Base-by-base conservation (phyloP, 2,888 invertebrate species). In the Pseudoips prasinana region DNA sequence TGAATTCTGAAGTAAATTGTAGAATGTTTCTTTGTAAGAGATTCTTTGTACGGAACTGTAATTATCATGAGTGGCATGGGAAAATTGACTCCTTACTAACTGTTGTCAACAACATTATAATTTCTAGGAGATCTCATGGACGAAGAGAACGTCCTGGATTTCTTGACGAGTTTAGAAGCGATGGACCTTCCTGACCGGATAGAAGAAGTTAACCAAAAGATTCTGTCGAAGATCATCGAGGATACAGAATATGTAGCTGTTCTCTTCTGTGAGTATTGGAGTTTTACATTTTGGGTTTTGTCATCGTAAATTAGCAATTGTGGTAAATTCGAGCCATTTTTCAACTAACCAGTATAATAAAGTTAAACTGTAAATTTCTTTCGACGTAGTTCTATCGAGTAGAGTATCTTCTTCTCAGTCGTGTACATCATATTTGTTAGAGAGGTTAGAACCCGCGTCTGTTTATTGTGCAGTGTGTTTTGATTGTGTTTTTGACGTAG, bases 101-200 rank as follows among this genome's bases (percentile, higher is more conserved):
- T n/a, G n/a, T n/a, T n/a, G n/a, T n/a, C n/a, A n/a, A n/a, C n/a
- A n/a, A n/a, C 14, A 14, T 3, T 14, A 5, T 14, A 14, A 14
- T 3, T 14, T 14, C 5, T 74, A 95, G 95, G 96, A 89, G 97
- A 97, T 91, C 91, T 97, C 80, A 96, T 96, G 96, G 96, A 97
- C 89, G 97, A 97, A 85, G 96, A 96, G 80, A 94, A 92, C 77
- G 97, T 97, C 57, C 90, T 97, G 78, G 96, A 97, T 89, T 97
- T 97, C 89, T 90, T 97, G 65, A 97, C 97, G 66, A 96, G 96
- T 74, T 91, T 97, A 68, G 97, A 97, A 90, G 96, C 97, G 57
- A 96, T 97, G 96, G 97, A 97, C 78, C 90, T 96, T 68, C 97
- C 97, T 28, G 97, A 97, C 87, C 92, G 97, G 80, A 97, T 97